A percentile compares a stretch with the other conserved stretches of the same genome.
Evolutionary conservation across 2,888 invertebrate genomes (phyloP).

Genomic region (Polia nebulosa): DNA sequence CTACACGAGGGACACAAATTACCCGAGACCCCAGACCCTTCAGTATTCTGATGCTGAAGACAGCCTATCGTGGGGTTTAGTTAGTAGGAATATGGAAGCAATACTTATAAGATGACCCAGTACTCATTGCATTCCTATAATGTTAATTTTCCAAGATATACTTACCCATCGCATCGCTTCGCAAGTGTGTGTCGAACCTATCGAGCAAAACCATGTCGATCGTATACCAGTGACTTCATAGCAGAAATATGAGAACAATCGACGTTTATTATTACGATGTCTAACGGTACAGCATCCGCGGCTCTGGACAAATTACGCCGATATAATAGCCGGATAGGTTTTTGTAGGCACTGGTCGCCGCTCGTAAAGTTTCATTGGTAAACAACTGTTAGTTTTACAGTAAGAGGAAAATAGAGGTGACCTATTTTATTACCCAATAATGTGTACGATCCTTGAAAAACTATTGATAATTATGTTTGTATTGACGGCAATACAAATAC

Average conservation of each 20-base stretch:
- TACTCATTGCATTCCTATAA: no score
- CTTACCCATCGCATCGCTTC: constrained; percentile 3
- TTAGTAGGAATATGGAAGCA: no score
- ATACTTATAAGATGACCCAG: no score
- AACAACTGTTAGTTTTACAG: constrained; percentile 16
- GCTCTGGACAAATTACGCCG: constrained; percentile 32
- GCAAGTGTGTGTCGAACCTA: not conserved
- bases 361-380: constrained; percentile 24
- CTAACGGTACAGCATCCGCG: constrained; percentile 55
- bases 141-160: no score
- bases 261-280: constrained; percentile 47
- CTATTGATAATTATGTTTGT: not conserved
- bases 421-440: not conserved
- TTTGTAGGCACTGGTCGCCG: not conserved
- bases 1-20: no score
- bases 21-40: not conserved
- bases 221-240: constrained; percentile 49
- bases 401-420: constrained; percentile 8
- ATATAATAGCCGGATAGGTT: constrained; percentile 13
- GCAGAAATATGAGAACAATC: constrained; percentile 67
- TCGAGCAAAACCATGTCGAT: not conserved
- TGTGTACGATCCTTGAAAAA: not conserved
- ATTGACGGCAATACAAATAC: no score
- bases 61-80: no score
- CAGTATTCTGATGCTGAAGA: not conserved